Evolutionary conservation across 2,888 invertebrate species (phyloP).

Genomic region (Drosophila mayaguana): DNA sequence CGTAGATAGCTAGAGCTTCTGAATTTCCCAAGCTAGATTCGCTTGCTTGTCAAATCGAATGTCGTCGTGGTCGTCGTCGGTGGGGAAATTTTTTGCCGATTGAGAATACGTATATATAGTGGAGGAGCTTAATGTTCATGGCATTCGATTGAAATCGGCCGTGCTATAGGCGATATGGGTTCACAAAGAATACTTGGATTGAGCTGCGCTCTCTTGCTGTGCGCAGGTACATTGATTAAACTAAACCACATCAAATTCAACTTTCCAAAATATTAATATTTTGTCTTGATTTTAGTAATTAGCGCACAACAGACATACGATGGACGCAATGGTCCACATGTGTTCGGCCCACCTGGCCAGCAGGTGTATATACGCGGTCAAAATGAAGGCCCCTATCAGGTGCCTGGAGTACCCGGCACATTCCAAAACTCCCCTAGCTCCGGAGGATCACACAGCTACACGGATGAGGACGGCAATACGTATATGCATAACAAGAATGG

Average conservation of each 20-base stretch:
- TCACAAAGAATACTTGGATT: constrained; percentile 31
- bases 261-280: not conserved
- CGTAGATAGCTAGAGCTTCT: constrained; percentile 8
- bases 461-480: constrained; percentile 51
- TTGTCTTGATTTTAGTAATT: constrained; percentile 14
- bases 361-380: constrained; percentile 63
- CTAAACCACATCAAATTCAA: not conserved
- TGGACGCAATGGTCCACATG: constrained; percentile 57
- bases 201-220: constrained; percentile 31
- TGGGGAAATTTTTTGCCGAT: constrained; percentile 33
- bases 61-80: constrained; percentile 10
- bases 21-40: constrained; percentile 45
- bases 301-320: constrained; percentile 54
- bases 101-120: constrained; percentile 39
- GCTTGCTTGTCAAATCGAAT: constrained; percentile 39
- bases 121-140: not conserved
- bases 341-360: constrained; percentile 42
- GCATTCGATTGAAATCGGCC: constrained; percentile 24
- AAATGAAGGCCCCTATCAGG: constrained; percentile 57
- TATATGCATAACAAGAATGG: constrained; percentile 37
- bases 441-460: constrained; percentile 41
- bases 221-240: constrained; percentile 35
- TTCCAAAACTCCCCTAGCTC: constrained; percentile 38
- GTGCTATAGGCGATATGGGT: constrained; percentile 31
- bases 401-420: constrained; percentile 57